Evolutionary conservation across 2,888 invertebrate species (phyloP), one percentile per base, ranked within the genome.

Genomic region (Choristoneura rosaceana): DNA sequence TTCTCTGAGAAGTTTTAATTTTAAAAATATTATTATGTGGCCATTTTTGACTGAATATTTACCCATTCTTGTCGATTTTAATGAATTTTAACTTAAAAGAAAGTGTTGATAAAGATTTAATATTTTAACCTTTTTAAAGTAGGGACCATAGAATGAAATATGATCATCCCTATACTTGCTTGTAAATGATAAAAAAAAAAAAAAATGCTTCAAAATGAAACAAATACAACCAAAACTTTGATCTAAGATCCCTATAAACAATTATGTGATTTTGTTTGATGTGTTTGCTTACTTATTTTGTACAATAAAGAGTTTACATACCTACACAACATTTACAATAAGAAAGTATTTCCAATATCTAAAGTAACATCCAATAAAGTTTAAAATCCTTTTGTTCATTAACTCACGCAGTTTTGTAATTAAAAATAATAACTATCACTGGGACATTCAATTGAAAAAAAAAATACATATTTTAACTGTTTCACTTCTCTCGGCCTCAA

Each of bases 141-240:
- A 91, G 92, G 92, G 92, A 92, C 92, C 92, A 92, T 92, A 92
- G 92, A 87, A 79, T 83, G 82, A 84, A 71, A 84, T 80, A 77
- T 77, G 81, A 79, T 76, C 79, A 83, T 83, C 85, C 81, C 67
- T 75, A 9, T 62, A 65, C 33, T 55, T 70, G 73, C 73, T 73
- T 65, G 69, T 15, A 12, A 45, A 60, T 66, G 69, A 58, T 74
- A 9, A 63, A 68, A 70, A 64, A 47, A 25, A 17, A 5, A 17
- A 7, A 15, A 17, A 52, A 12, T 55, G 55, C 0, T 55, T 15
- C 3, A 10, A 17, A 25, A 55, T n/a, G 25, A 10, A 55, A n/a
- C n/a, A 45, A 50, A 8, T 52, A 52, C 14, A 47, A 15, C 47
- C 47, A n/a, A 15, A n/a, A 47, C 12, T 4, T 47, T 47, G n/a